These are phyloP conservation scores for Symphodus melops DNA, from an alignment of 2,113 vertebrate genomes.

Conservation along the genomic window DNA sequence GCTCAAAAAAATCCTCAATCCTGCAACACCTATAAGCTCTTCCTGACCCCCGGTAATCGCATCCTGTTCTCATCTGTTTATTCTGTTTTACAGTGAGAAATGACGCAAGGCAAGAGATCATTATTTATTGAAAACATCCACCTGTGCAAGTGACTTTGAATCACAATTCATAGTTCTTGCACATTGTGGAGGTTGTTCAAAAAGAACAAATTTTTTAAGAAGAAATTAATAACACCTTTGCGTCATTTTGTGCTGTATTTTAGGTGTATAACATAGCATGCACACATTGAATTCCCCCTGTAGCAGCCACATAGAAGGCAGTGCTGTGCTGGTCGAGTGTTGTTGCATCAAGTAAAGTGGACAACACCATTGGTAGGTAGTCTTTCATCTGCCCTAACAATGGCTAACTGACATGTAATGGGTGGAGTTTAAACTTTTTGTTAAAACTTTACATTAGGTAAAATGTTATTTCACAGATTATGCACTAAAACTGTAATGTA, in stretches of 20 bases:
- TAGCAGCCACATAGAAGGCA: constrained; percentile 37
- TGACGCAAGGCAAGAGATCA: constrained; percentile 19
- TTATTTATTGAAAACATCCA: too few relatives aligned
- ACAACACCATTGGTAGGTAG: constrained; percentile 64
- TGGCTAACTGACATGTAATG: constrained; percentile 46
- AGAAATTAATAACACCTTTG: not conserved
- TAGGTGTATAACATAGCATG: constrained; percentile 56
- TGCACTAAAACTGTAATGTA: not conserved
- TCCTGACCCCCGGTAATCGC: constrained; percentile 18
- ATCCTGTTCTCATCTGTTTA: constrained; percentile 34
- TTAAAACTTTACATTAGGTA: not conserved
- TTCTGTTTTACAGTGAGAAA: constrained; percentile 62
- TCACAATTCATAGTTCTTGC: not conserved
- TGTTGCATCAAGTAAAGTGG: constrained; percentile 54
- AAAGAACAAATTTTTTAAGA: not conserved
- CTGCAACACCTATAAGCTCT: constrained; percentile 35
- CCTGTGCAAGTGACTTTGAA: constrained; percentile 9
- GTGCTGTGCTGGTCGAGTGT: constrained; percentile 47
- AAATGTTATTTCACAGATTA: not conserved
- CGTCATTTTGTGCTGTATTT: constrained; percentile 67
- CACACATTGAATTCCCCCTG: constrained; percentile 37
- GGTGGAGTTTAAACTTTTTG: constrained; percentile 47
- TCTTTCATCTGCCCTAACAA: constrained; percentile 51
- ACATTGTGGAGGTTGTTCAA: not conserved
- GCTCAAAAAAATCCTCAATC: constrained; percentile 34